Evolutionary conservation across 2,888 invertebrate genomes (phyloP), one percentile per base, ranked within the genome.

Genomic region (Eudemis profundana): DNA sequence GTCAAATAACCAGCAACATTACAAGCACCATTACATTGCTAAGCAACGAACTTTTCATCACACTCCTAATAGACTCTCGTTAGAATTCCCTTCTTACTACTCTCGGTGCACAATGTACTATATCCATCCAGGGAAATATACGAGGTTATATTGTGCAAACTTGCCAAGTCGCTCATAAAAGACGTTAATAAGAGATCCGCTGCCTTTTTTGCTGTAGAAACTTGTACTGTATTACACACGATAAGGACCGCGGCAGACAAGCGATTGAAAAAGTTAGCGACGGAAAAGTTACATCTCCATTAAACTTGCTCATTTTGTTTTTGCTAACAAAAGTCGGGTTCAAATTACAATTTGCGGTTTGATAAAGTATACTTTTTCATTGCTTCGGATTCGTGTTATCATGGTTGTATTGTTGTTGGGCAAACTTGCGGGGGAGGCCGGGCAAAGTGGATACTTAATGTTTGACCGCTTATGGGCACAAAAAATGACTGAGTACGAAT

Each of bases 101-200:
- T n/a, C n/a, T n/a, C n/a, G n/a, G n/a, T n/a, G n/a, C n/a, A n/a
- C n/a, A n/a, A n/a, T n/a, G n/a, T n/a, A n/a, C n/a, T n/a, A n/a
- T n/a, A 53, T 44, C 53, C 61, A 49, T 21, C 47, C 21, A 15
- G 63, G 29, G 29, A 21, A 63, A 56, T 63, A 56, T 56, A 49
- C 40, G 47, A 21, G 54, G 19, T 42, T 56, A 63, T 61, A 53
- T 49, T 49, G 47, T 56, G 21, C 56, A 63, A 63, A 63, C 49
- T 63, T 56, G 51, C 33, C 29, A 19, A 62, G 53, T 42, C 51
- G 14, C 56, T 49, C 56, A 56, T 56, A 56, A 63, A 63, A 56
- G 49, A 56, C 29, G 54, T 63, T 63, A 56, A 56, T 63, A 63
- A 49, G 61, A 53, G 23, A 51, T 42, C 27, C 27, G 15, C 51